phyloP scores from a whole-genome alignment of 2,113 vertebrate species.

The Piaya cayana region DNA sequence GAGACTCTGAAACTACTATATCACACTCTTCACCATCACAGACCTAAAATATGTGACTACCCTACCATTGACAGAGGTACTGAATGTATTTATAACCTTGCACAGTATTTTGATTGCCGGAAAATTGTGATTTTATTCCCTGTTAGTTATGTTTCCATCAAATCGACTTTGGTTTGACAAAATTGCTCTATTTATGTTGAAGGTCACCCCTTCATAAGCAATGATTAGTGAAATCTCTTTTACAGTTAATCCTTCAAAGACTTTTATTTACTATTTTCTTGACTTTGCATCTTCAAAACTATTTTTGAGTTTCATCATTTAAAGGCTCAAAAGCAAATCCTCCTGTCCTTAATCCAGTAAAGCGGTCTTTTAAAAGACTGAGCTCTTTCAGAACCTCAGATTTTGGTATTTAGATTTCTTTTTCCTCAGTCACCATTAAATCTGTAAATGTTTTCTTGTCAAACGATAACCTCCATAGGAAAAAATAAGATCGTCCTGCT shows the following conservation, averaged over 20 bases:
- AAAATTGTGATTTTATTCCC: slow-evolving; percentile 50
- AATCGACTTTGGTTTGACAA: slow-evolving; percentile 20
- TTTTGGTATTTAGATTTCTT: neutral
- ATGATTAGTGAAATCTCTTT: slow-evolving; percentile 45
- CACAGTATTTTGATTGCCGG: slow-evolving; percentile 39
- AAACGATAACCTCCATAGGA: neutral
- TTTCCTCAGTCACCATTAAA: neutral
- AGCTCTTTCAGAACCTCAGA: neutral
- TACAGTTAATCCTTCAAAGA: slow-evolving; percentile 51
- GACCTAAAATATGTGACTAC: slow-evolving; percentile 20
- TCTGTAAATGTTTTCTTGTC: neutral
- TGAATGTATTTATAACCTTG: slow-evolving; percentile 50
- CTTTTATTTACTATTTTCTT: slow-evolving; percentile 56
- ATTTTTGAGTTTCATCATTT: slow-evolving; percentile 25
- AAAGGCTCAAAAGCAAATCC: neutral
- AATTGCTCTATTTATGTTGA: slow-evolving; percentile 50
- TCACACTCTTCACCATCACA: neutral
- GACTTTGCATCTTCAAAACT: slow-evolving; percentile 16
- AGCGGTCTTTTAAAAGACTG: neutral
- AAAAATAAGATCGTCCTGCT: neutral
- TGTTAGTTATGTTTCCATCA: slow-evolving; percentile 50
- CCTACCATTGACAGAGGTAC: slow-evolving; percentile 12
- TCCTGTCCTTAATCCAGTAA: neutral
- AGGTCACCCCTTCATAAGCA: slow-evolving; percentile 54
- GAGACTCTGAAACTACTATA: neutral